phyloP scores from a whole-genome alignment of 2,888 invertebrate genomes.

The Sericinus montela region DNA sequence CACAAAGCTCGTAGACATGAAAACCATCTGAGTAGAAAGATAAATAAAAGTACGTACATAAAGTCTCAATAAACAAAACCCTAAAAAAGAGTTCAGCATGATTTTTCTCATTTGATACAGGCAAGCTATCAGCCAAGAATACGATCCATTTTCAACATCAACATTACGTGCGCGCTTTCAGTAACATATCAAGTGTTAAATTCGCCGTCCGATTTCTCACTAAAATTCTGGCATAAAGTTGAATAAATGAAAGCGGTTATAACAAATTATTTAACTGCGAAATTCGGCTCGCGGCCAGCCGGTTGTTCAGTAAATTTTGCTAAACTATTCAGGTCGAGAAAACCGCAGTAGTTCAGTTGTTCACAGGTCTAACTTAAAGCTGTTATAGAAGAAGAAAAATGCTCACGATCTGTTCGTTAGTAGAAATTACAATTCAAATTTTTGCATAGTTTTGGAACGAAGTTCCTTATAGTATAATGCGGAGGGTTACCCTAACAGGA shows the following conservation, averaged over 20 bases:
- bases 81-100: too few species aligned
- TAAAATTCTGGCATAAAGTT: constrained; percentile 52
- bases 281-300: constrained; percentile 69
- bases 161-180: constrained; percentile 10
- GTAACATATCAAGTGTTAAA: constrained; percentile 28
- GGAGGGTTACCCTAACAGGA: too few species aligned
- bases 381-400: constrained; percentile 39
- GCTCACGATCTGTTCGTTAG: constrained; percentile 24
- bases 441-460: neutral
- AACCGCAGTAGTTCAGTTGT: constrained; percentile 66
- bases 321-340: constrained; percentile 70
- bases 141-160: too few species aligned
- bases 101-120: too few species aligned
- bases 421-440: neutral
- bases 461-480: too few species aligned
- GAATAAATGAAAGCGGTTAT: constrained; percentile 70
- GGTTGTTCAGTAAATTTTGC: constrained; percentile 58
- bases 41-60: too few species aligned
- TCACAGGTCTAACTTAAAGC: constrained; percentile 51
- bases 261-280: constrained; percentile 71
- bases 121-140: too few species aligned
- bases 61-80: too few species aligned
- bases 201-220: constrained; percentile 47
- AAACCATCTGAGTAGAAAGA: too few species aligned
- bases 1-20: too few species aligned